These are phyloP conservation scores for Pseudobourletiella spinata DNA, from an alignment of 1,140 invertebrate genomes.

Conservation along the genomic window DNA sequence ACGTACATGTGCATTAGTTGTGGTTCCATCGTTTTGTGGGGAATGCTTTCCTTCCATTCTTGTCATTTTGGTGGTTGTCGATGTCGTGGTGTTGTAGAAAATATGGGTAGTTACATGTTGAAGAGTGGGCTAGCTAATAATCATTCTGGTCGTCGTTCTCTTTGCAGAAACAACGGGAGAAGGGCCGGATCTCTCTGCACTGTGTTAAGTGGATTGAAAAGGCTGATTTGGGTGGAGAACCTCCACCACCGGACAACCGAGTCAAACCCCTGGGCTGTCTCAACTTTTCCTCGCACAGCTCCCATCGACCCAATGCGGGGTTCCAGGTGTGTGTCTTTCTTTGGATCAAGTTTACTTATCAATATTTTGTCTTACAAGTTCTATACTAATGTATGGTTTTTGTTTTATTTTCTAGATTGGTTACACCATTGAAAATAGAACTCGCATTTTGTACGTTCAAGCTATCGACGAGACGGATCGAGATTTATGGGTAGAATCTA, in stretches of 20 bases:
- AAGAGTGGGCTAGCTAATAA: too few species aligned
- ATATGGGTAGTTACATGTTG: too few species aligned
- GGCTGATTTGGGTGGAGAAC: conserved; percentile 46
- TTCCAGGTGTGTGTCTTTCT: conserved; percentile 51
- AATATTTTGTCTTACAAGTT: neutral
- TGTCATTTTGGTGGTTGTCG: too few species aligned
- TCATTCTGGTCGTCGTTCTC: too few species aligned
- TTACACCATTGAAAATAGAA: conserved; percentile 58
- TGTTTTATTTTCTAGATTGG: conserved; percentile 49
- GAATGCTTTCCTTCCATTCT: too few species aligned
- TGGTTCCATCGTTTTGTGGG: too few species aligned
- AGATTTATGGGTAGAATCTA: conserved; percentile 63
- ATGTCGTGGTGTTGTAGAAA: too few species aligned
- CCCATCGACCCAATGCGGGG: conserved; percentile 37
- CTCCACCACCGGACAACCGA: conserved; percentile 21
- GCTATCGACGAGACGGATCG: conserved; percentile 59
- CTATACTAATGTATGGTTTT: neutral
- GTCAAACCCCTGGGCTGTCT: conserved; percentile 41
- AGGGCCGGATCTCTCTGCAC: conserved; percentile 63
- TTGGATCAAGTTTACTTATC: too few species aligned
- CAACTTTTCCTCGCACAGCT: conserved; percentile 35
- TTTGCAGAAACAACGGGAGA: conserved; percentile 44
- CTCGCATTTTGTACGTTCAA: conserved; percentile 68
- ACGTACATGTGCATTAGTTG: too few species aligned
- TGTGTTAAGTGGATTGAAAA: conserved; percentile 65